Evolutionary conservation across 1,140 invertebrate genomes (phyloP), one percentile per base, ranked within the genome.

Genomic region (Aleiodes sp.): DNA sequence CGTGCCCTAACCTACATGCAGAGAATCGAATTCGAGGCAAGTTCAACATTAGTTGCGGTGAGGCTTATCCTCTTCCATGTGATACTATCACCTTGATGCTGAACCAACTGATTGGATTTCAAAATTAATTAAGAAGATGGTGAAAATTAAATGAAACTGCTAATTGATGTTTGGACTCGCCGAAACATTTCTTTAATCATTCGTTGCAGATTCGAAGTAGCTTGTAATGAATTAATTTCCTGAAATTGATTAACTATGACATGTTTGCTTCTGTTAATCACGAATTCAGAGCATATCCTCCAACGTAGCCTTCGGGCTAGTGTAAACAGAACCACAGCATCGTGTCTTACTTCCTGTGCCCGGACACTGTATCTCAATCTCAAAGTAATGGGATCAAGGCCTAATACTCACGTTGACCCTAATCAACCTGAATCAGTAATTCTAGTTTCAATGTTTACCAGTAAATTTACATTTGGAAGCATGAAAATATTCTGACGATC

Each of bases 221-320:
- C n/a, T n/a, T n/a, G n/a, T n/a, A n/a, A n/a, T n/a, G n/a, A n/a
- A n/a, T n/a, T n/a, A n/a, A n/a, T n/a, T n/a, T n/a, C n/a, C n/a
- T n/a, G n/a, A n/a, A n/a, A n/a, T n/a, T n/a, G n/a, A n/a, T n/a
- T n/a, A n/a, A n/a, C n/a, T n/a, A n/a, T n/a, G 4, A 16, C 19
- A 16, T 16, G 39, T 43, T 43, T 43, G 8, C 39, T 12, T 61
- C 33, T 71, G 69, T 71, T 41, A 37, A 35, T 65, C 64, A 71
- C 59, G 64, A 65, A 60, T 43, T 72, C 72, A 72, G 76, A 74
- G 75, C 70, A 68, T 65, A 41, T 62, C 21, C 12, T 16, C 39
- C 39, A 43, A 33, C 26, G 41, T 60, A 70, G 69, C 76, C 65
- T 63, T 56, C 60, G 35, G 14, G 70, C 37, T 41, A 68, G 67